Conservation (phyloP, 1,140 invertebrate genomes). For the Brachionus rotundiformis region DNA sequence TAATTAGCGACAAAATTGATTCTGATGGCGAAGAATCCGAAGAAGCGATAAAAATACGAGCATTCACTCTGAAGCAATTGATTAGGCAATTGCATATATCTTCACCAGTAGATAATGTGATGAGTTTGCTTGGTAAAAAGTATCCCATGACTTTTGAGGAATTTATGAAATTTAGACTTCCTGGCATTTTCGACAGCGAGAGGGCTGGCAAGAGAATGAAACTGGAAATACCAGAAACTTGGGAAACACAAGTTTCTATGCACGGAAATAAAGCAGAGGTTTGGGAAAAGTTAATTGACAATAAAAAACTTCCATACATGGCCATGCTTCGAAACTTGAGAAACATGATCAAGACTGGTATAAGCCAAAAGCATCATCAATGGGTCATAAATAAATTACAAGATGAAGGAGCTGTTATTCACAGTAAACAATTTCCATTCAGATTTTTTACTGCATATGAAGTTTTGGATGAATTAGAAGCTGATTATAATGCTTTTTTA, state of each 20-base stretch:
- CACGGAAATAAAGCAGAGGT: slow-evolving; percentile 65
- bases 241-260: slow-evolving; percentile 66
- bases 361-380: slow-evolving; percentile 62
- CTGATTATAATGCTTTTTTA: slow-evolving; percentile 59
- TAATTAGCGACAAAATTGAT: neutral
- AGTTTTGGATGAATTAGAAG: slow-evolving; percentile 60
- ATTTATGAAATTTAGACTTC: slow-evolving; percentile 63
- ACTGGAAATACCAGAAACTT: slow-evolving; percentile 65
- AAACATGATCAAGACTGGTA: slow-evolving; percentile 64
- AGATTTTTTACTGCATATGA: slow-evolving; percentile 65
- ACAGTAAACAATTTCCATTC: slow-evolving; percentile 66
- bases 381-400: slow-evolving; percentile 60
- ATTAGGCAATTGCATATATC: slow-evolving; percentile 64
- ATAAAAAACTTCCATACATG: slow-evolving; percentile 66
- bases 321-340: slow-evolving; percentile 66
- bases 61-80: slow-evolving; percentile 64
- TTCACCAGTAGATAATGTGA: slow-evolving; percentile 64
- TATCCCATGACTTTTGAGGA: slow-evolving; percentile 63
- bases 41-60: neutral
- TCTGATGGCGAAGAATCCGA: neutral
- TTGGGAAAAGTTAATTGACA: slow-evolving; percentile 64
- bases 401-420: slow-evolving; percentile 64
- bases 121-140: slow-evolving; percentile 65
- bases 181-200: slow-evolving; percentile 63
- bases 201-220: slow-evolving; percentile 66